phyloP scores from a whole-genome alignment of 2,797 vertebrate species.

The Vultur gryphus region DNA sequence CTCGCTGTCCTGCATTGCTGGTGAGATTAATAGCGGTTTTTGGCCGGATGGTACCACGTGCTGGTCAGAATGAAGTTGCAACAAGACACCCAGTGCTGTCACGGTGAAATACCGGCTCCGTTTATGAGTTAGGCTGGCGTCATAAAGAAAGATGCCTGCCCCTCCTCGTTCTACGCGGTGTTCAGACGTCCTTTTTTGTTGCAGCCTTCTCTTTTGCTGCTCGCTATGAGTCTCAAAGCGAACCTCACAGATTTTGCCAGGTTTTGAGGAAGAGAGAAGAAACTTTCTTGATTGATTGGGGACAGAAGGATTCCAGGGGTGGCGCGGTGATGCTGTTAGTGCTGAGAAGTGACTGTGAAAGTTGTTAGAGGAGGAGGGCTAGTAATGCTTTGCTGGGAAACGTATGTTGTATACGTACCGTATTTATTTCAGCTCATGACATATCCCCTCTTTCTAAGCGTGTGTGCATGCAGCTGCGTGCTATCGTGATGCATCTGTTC shows the following conservation, averaged over 20 bases:
- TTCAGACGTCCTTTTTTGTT: not conserved
- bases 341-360: not conserved
- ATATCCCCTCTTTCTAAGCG: not conserved
- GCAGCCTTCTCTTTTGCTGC: not conserved
- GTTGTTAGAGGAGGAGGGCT: not conserved
- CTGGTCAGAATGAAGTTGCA: not conserved
- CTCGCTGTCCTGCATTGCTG: not conserved
- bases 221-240: fast-evolving
- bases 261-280: not conserved
- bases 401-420: fast-evolving
- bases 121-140: not conserved
- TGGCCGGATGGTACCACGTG: fast-evolving
- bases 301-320: too few relatives aligned
- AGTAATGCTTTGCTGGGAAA: not conserved
- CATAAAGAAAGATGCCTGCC: too few relatives aligned
- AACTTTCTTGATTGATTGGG: not conserved
- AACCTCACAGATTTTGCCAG: too few relatives aligned
- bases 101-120: too few relatives aligned
- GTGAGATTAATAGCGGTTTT: not conserved
- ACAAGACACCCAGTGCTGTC: not conserved
- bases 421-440: not conserved
- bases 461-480: not conserved
- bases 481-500: not conserved
- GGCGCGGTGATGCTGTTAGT: not conserved
- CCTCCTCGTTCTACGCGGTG: too few relatives aligned